Conservation (phyloP, 2,888 invertebrate species). For the Caenorhabditis parvicauda region DNA sequence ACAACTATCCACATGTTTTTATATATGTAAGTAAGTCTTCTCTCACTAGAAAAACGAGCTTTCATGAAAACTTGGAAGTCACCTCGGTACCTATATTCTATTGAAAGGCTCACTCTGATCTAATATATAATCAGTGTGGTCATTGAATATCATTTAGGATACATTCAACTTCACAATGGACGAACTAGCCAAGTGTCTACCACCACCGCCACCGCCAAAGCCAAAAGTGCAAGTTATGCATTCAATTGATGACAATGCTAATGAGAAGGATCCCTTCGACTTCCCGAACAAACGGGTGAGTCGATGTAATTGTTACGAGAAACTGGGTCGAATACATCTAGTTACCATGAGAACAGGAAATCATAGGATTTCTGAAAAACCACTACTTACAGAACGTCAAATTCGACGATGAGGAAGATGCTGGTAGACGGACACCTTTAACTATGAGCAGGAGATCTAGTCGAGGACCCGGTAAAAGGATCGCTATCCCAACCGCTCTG, state of each 20-base stretch:
- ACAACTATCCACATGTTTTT: too few species aligned
- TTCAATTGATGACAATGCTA: conserved; percentile 24
- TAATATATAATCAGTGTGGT: too few species aligned
- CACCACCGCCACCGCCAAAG: conserved; percentile 28
- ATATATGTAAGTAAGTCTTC: too few species aligned
- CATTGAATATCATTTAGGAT: too few species aligned
- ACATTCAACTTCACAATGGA: conserved; percentile 44
- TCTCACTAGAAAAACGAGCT: too few species aligned
- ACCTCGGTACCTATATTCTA: too few species aligned
- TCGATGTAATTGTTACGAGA: neutral
- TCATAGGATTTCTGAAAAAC: conserved; percentile 3
- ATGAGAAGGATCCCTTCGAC: too few species aligned
- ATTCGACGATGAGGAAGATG: conserved; percentile 44
- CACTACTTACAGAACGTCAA: conserved; percentile 35
- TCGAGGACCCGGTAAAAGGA: conserved; percentile 32
- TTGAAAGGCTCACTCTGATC: too few species aligned
- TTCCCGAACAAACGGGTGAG: neutral
- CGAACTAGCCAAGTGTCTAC: conserved; percentile 44
- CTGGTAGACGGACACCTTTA: conserved; percentile 30
- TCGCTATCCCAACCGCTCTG: conserved; percentile 29
- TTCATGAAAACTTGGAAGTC: too few species aligned
- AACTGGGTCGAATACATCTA: neutral
- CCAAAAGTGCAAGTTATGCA: conserved; percentile 24
- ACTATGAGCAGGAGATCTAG: conserved; percentile 29
- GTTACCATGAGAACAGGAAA: neutral